Evolutionary conservation across 2,888 invertebrate species (phyloP).

Genomic region (Machimus rusticus): DNA sequence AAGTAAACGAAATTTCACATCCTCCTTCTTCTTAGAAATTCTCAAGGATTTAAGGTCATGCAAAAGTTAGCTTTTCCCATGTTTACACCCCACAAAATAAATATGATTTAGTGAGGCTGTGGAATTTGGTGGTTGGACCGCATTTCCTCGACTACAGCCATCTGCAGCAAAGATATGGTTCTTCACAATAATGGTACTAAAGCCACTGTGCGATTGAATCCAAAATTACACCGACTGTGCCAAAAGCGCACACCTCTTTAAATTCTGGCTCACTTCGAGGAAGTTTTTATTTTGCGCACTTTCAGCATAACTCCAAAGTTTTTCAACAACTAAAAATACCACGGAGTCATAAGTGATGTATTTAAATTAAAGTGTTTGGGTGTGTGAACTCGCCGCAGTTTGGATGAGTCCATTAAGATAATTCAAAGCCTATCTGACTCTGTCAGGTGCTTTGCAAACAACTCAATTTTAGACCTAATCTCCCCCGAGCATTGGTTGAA

Average conservation of each 20-base stretch:
- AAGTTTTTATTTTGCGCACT: too few species aligned
- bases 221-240: background rate
- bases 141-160: background rate
- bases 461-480: background rate
- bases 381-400: background rate
- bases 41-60: background rate
- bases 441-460: background rate
- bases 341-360: background rate
- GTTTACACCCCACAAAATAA: background rate
- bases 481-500: background rate
- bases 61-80: background rate
- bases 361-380: background rate
- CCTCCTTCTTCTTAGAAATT: background rate
- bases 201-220: background rate
- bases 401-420: background rate
- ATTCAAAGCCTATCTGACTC: background rate
- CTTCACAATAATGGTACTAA: background rate
- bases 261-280: too few species aligned
- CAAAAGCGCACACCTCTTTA: background rate
- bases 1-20: background rate
- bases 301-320: background rate
- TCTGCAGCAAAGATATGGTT: background rate
- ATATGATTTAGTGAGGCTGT: background rate
- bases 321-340: background rate
- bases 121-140: background rate